Conservation (phyloP, 2,888 invertebrate species). For the Pelosia muscerda region DNA sequence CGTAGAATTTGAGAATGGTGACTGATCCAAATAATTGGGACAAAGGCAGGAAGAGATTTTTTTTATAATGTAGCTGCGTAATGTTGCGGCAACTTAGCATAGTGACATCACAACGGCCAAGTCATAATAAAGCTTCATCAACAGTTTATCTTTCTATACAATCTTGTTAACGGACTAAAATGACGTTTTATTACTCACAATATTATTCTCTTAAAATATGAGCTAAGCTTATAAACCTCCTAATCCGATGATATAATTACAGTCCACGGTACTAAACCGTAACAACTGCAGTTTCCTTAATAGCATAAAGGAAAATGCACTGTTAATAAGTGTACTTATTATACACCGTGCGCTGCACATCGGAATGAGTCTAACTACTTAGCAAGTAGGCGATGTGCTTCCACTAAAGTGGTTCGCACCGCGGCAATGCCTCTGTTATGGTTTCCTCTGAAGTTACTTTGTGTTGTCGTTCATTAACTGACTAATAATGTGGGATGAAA, state of each 20-base stretch:
- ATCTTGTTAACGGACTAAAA: constrained; percentile 80
- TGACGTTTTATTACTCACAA: constrained; percentile 74
- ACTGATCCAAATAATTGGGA: too few species aligned
- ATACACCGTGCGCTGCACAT: constrained; percentile 67
- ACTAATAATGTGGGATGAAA: constrained; percentile 64
- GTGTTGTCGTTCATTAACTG: constrained; percentile 73
- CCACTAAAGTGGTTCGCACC: constrained; percentile 70
- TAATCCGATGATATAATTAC: constrained; percentile 67
- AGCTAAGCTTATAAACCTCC: constrained; percentile 72
- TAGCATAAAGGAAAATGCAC: constrained; percentile 59
- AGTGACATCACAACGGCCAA: constrained; percentile 65
- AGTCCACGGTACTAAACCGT: constrained; percentile 66
- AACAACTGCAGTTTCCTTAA: constrained; percentile 76
- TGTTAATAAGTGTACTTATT: constrained; percentile 74
- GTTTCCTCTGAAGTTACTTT: constrained; percentile 72
- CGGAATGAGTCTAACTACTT: constrained; percentile 74
- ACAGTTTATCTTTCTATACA: constrained; percentile 74
- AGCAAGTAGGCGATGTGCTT: constrained; percentile 67
- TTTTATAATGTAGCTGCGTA: constrained; percentile 39
- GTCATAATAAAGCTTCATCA: constrained; percentile 78
- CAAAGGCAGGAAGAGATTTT: too few species aligned
- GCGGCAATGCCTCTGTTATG: constrained; percentile 70
- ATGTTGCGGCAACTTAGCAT: constrained; percentile 63
- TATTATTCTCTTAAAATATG: constrained; percentile 65
- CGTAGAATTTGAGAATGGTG: too few species aligned